Conservation (phyloP, 1,140 invertebrate genomes). For the Zaprionus africanus region DNA sequence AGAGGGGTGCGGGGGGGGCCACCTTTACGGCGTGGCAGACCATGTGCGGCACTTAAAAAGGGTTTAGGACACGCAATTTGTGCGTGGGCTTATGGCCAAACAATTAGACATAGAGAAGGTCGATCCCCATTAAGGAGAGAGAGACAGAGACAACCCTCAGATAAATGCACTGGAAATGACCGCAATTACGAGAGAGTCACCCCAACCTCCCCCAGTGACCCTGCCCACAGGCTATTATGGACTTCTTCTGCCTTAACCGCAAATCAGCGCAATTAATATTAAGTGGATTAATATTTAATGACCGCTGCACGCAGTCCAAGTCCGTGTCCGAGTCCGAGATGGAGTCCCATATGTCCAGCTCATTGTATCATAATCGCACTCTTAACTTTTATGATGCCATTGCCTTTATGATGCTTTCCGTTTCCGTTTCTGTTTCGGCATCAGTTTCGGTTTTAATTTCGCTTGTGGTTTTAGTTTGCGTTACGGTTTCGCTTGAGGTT, state of each 20-base stretch:
- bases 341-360: slow-evolving; percentile 26
- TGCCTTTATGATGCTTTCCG: slow-evolving; percentile 39
- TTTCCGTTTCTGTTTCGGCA: slow-evolving; percentile 20
- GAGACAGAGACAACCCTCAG: slow-evolving; percentile 27
- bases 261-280: slow-evolving; percentile 83
- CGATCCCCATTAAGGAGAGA: slow-evolving; percentile 15
- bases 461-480: slow-evolving; percentile 27
- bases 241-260: slow-evolving; percentile 30
- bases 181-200: slow-evolving; percentile 58
- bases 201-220: not conserved
- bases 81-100: slow-evolving; percentile 60
- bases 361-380: slow-evolving; percentile 65
- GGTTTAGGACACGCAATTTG: slow-evolving; percentile 56
- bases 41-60: slow-evolving; percentile 65
- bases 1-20: slow-evolving; percentile 24
- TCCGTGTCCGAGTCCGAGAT: slow-evolving; percentile 10
- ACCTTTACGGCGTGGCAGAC: slow-evolving; percentile 54
- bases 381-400: slow-evolving; percentile 71
- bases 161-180: slow-evolving; percentile 69
- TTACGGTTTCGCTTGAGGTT: slow-evolving; percentile 19
- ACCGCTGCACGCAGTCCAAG: slow-evolving; percentile 63
- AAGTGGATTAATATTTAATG: slow-evolving; percentile 83
- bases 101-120: slow-evolving; percentile 55
- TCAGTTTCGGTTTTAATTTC: slow-evolving; percentile 11
- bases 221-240: slow-evolving; percentile 27